Conservation (phyloP, 2,113 vertebrate species). For the Paratilapia polleni region DNA sequence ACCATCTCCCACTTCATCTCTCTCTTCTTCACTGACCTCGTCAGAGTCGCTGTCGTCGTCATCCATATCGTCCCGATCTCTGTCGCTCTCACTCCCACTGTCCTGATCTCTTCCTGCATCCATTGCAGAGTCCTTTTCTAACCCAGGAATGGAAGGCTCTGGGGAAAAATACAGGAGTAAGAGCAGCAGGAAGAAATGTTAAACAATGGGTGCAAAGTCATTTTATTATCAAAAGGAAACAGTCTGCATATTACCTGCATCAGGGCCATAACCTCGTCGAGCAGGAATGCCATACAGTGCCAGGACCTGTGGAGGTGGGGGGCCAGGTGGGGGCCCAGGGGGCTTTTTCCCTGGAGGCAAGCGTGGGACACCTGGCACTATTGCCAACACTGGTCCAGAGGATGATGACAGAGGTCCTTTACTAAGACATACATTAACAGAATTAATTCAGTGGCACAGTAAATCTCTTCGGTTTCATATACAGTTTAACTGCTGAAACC, state of each 20-base stretch:
- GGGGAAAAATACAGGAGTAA: neutral
- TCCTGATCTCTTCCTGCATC: constrained; percentile 88
- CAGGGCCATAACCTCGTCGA: constrained; percentile 83
- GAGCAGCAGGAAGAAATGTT: neutral
- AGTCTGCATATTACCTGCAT: constrained; percentile 78
- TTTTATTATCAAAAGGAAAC: neutral
- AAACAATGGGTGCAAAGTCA: neutral
- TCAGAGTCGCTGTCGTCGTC: constrained; percentile 86
- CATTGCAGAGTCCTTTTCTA: constrained; percentile 73
- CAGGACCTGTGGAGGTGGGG: constrained; percentile 92
- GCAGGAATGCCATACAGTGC: constrained; percentile 87
- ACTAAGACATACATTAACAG: constrained; percentile 52
- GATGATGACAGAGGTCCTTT: constrained; percentile 81
- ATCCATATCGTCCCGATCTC: constrained; percentile 84
- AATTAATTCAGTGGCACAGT: neutral
- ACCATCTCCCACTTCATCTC: constrained; percentile 72
- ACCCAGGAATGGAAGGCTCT: constrained; percentile 69
- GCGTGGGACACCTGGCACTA: constrained; percentile 88
- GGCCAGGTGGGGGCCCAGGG: constrained; percentile 94
- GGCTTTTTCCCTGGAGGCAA: constrained; percentile 95
- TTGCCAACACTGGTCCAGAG: constrained; percentile 80
- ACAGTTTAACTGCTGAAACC: neutral
- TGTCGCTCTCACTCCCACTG: constrained; percentile 89
- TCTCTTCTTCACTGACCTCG: constrained; percentile 88
- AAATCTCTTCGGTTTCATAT: neutral